Conservation (phyloP, 2,888 invertebrate species). For the Linnaemya tessellans region DNA sequence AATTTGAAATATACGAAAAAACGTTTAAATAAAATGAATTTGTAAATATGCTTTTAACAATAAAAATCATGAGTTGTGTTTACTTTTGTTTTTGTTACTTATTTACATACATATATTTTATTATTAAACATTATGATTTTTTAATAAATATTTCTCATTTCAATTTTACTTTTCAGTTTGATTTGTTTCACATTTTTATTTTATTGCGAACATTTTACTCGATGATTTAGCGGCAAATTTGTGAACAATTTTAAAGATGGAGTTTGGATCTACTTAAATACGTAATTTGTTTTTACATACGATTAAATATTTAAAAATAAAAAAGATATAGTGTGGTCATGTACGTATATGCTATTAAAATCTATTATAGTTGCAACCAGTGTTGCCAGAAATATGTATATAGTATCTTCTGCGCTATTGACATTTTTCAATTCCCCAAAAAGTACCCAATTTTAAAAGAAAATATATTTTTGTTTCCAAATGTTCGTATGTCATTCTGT, state of each 20-base stretch:
- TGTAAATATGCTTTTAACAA: conserved; percentile 32
- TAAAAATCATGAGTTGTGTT: conserved; percentile 16
- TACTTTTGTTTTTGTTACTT: background rate
- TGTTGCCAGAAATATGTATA: no score
- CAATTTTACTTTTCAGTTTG: conserved; percentile 56
- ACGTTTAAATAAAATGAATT: conserved; percentile 18
- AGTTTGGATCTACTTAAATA: conserved; percentile 11
- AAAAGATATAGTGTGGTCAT: no score
- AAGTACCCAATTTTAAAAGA: no score
- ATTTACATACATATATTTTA: conserved; percentile 17
- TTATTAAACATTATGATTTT: background rate
- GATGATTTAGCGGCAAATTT: conserved; percentile 45
- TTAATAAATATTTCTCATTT: conserved; percentile 23
- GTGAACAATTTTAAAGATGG: background rate
- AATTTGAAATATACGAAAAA: conserved; percentile 43
- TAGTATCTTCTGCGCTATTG: no score
- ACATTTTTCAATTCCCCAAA: no score
- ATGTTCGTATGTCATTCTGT: no score
- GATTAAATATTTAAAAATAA: no score
- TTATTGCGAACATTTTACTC: conserved; percentile 62
- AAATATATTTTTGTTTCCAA: no score
- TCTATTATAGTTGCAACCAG: no score
- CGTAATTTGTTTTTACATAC: no score
- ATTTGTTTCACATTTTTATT: conserved; percentile 36
- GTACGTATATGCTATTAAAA: no score